Base-by-base conservation (phyloP, 2,797 vertebrate genomes). In the Furcifer pardalis region DNA sequence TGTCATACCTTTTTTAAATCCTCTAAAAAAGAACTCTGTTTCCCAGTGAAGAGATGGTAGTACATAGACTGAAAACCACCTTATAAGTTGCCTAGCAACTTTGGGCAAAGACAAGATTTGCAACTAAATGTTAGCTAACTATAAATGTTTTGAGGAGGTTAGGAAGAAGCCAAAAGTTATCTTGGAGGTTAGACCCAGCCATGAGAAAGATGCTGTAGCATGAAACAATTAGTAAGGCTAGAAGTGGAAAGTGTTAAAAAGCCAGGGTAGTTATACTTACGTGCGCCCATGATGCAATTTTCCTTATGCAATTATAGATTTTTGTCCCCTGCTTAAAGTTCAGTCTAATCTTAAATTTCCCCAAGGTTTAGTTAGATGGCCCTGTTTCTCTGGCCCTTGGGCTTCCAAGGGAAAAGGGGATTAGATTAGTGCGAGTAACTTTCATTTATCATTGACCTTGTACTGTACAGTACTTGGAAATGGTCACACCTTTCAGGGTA, bases 401-500 rank as follows among this genome's bases (percentile, higher is more conserved):
- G 30, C 40, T 84, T 66, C 25, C 40, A 49, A 65, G 13, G 56
- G 75, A 42, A n/a, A 76, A 63, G 68, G 27, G 25, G 72, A 79
- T 79, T 30, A 52, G 35, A 84, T 73, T 73, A 84, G 23, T 12
- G 42, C 42, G 63, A 73, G 76, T 25, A 19, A 46, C 23, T 72
- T 72, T 44, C 68, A 71, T 79, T 49, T 73, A 79, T 72, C 68
- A 79, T 46, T 84, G 56, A 62, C 25, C 56, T 27, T 40, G 37
- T 59, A 42, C n/a, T n/a, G n/a, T n/a, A n/a, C n/a, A n/a, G n/a
- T n/a, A n/a, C 42, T 63, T 73, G 35, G 62, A 72, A 79, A 84
- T 44, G 9, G 12, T n/a, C 35, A 35, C 12, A n/a, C 13, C 40
- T 76, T 21, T 83, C 56, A 66, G 35, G 62, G 77, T 59, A 40